phyloP scores from a whole-genome alignment of 2,797 vertebrate species.

The Aeoliscus strigatus region DNA sequence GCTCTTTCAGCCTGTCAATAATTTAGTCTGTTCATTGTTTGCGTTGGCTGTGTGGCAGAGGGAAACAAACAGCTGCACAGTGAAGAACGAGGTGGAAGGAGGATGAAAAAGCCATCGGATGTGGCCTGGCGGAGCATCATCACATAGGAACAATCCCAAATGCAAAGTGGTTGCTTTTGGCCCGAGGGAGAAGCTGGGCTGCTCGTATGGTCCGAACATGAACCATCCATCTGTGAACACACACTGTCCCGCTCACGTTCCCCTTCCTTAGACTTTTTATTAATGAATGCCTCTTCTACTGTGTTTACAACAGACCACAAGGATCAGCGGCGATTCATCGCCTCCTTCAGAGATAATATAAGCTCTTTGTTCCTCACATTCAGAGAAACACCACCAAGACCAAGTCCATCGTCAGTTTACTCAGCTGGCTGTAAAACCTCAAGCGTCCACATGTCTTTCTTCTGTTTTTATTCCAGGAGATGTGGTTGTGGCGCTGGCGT shows the following conservation, averaged over 20 bases:
- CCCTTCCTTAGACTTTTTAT: slow-evolving; percentile 9
- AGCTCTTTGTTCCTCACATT: too few relatives aligned
- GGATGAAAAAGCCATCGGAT: background rate
- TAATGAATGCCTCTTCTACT: slow-evolving; percentile 20
- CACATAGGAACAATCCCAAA: slow-evolving; percentile 30
- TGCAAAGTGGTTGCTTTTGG: slow-evolving; percentile 23
- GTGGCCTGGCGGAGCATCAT: slow-evolving; percentile 25
- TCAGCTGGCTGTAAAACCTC: slow-evolving; percentile 27
- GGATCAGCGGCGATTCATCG: background rate
- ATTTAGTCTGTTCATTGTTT: background rate
- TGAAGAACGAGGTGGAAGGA: background rate
- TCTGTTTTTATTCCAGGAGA: slow-evolving; percentile 24
- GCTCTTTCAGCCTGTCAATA: background rate
- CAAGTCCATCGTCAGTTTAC: slow-evolving; percentile 5
- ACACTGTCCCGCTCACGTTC: slow-evolving; percentile 4
- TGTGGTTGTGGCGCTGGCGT: slow-evolving; percentile 10
- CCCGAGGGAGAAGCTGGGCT: slow-evolving; percentile 2
- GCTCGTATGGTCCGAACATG: slow-evolving; percentile 22
- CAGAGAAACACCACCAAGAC: slow-evolving; percentile 15
- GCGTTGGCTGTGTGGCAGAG: background rate
- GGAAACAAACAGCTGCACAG: slow-evolving; percentile 3
- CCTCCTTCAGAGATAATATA: slow-evolving; percentile 1
- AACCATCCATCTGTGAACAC: slow-evolving; percentile 32
- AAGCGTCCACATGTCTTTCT: slow-evolving; percentile 37
- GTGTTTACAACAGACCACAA: slow-evolving; percentile 1